Evolutionary conservation across 2,113 vertebrate genomes (phyloP), one percentile per base, ranked within the genome.

Genomic region (Percopsis transmontana): DNA sequence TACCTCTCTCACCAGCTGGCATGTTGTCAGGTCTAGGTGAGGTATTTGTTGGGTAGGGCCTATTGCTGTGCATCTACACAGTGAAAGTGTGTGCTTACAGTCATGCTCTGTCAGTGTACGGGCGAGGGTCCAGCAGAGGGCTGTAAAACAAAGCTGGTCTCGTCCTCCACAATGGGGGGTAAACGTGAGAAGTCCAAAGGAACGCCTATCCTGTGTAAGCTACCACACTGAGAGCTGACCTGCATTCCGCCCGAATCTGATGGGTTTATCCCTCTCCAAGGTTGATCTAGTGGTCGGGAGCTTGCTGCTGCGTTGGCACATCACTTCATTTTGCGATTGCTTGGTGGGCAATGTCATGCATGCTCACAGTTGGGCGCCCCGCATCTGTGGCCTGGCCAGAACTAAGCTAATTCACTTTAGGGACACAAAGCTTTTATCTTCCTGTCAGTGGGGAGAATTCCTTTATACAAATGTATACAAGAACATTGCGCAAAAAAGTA

Each of bases 171-270:
- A 61, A 24, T 54, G 12, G 39, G 54, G 44, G 38, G 51, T 6
- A 20, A 44, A 27, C 63, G 44, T 65, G 40, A 63, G 54, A 50
- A 51, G 21, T 50, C n/a, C 54, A 16, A n/a, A 33, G 33, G 56
- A 56, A 19, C 12, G 13, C 58, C 8, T 66, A 24, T 23, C 48
- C 38, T 23, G 59, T 58, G 47, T 58, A 65, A 52, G 7, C 13
- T n/a, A 13, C 50, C 56, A 62, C 27, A 39, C 53, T 66, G 54
- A 62, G 58, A 75, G 4, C 19, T 53, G 68, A 63, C 74, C 77
- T 63, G 68, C 54, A 57, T 64, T 63, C 52, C 14, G 23, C 69
- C 65, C 48, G 65, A 38, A 61, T 63, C 62, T 15, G 70, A 74
- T 45, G 58, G 51, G 6, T 66, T 62, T 33, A 42, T 69, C 50